These are phyloP conservation scores for western clawed frog (Xenopus tropicalis) DNA, from an alignment of 2,113 vertebrate species.

Conservation along the genomic window UCB_Xtro_10.0 CM004446.2:100043501-100044000, in stretches of 20 bases:
- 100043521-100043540: slow-evolving; percentile 72
- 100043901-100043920: not conserved
- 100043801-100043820: slow-evolving; percentile 77
- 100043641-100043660: not conserved
- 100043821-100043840: slow-evolving; percentile 75
- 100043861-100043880: slow-evolving; percentile 85
- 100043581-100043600: slow-evolving; percentile 88
- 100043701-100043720: slow-evolving; percentile 60
- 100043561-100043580: slow-evolving; percentile 78
- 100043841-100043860: slow-evolving; percentile 82
- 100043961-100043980: too few relatives aligned
- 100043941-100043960: too few relatives aligned
- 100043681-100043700: not conserved
- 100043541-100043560: slow-evolving; percentile 78
- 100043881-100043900: not conserved
- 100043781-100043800: slow-evolving; percentile 79
- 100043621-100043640: slow-evolving; percentile 82
- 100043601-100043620: slow-evolving; percentile 89
- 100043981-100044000: too few relatives aligned
- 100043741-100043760: slow-evolving; percentile 77
- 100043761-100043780: slow-evolving; percentile 75
- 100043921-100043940: too few relatives aligned
- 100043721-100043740: slow-evolving; percentile 95
- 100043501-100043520: too few relatives aligned
- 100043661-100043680: not conserved